Evolutionary conservation across 2,113 vertebrate genomes (phyloP).

Genomic region (Menura novaehollandiae): DNA sequence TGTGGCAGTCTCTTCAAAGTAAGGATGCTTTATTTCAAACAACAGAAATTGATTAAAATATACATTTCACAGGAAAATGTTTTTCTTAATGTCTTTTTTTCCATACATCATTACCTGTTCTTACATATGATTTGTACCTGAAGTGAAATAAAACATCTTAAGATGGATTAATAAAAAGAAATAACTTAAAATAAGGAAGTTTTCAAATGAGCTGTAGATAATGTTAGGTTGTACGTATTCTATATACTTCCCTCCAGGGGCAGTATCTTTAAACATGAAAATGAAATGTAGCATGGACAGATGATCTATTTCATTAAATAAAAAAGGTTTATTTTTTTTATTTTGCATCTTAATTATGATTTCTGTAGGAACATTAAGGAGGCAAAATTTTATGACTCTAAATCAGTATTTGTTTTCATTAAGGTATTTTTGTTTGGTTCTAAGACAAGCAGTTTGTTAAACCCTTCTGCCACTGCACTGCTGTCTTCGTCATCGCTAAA

Average conservation of each 20-base stretch:
- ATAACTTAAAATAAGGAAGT: conserved; percentile 45
- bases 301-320: background rate
- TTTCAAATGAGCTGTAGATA: background rate
- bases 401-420: background rate
- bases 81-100: background rate
- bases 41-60: background rate
- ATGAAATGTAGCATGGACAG: conserved; percentile 11
- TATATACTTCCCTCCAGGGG: conserved; percentile 25
- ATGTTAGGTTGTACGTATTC: background rate
- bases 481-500: conserved; percentile 55
- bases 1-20: background rate
- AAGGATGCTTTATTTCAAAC: conserved; percentile 32
- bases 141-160: conserved; percentile 17
- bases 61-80: background rate
- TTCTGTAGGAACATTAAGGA: background rate
- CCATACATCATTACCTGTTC: background rate
- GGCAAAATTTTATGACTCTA: background rate
- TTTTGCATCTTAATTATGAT: background rate
- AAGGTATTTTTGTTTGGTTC: background rate
- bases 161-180: conserved; percentile 29
- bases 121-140: background rate
- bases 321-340: background rate
- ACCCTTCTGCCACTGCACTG: background rate
- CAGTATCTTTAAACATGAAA: background rate
- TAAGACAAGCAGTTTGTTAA: conserved; percentile 26